Evolutionary conservation across 1,140 invertebrate species (phyloP).

Genomic region (Centruroides sculpturatus): DNA sequence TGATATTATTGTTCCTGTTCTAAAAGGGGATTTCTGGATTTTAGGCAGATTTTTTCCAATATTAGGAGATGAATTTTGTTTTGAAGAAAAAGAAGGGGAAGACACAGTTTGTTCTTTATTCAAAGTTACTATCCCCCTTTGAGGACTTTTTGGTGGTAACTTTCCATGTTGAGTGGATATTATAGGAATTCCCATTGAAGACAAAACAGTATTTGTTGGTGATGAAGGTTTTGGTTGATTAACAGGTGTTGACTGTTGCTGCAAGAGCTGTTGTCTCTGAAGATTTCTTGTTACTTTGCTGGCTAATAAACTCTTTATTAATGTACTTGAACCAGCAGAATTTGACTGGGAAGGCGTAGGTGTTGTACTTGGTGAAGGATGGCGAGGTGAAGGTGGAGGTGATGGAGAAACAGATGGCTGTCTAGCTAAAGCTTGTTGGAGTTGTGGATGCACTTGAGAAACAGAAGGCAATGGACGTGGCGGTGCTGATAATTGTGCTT

Average conservation of each 20-base stretch:
- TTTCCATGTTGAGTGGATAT: no score
- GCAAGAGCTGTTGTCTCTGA: slow-evolving; percentile 21
- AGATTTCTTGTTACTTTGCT: slow-evolving; percentile 47
- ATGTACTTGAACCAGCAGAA: slow-evolving; percentile 34
- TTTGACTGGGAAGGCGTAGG: slow-evolving; percentile 17
- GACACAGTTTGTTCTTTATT: no score
- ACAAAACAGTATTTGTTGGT: no score
- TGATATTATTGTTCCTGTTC: not conserved
- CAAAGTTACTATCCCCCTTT: no score
- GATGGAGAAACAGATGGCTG: slow-evolving; percentile 9
- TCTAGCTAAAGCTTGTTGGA: slow-evolving; percentile 3
- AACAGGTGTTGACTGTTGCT: not conserved
- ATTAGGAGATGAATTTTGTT: no score
- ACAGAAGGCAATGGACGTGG: slow-evolving; percentile 24
- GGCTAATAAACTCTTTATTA: slow-evolving; percentile 71
- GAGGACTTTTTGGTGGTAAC: no score
- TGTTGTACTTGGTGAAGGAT: slow-evolving; percentile 22
- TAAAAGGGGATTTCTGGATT: not conserved
- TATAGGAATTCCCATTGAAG: no score
- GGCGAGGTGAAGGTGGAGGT: slow-evolving; percentile 22
- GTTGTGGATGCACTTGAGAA: slow-evolving; percentile 7
- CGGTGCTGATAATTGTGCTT: slow-evolving; percentile 56
- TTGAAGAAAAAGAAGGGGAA: no score
- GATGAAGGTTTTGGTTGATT: no score
- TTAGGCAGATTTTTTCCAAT: not conserved